phyloP scores from a whole-genome alignment of 1,140 invertebrate genomes.

The Drosophila parabipectinata region DNA sequence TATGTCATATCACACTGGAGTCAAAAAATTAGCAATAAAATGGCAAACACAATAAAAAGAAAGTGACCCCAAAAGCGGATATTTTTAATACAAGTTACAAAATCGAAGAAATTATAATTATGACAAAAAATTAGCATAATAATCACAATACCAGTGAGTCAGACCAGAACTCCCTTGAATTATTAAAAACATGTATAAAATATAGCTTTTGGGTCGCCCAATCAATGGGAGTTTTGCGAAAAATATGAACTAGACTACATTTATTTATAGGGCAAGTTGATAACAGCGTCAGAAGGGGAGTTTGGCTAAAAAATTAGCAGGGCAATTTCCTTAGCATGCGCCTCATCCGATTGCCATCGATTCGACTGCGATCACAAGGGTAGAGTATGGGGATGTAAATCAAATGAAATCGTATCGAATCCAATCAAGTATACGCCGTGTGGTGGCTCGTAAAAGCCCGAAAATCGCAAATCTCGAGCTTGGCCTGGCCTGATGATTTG shows the following conservation, averaged over 20 bases:
- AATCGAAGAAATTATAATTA: slow-evolving; percentile 11
- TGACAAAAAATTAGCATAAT: slow-evolving; percentile 24
- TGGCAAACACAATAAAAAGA: slow-evolving; percentile 19
- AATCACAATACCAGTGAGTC: slow-evolving; percentile 22
- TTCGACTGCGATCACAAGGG: slow-evolving; percentile 32
- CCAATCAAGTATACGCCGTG: slow-evolving; percentile 60
- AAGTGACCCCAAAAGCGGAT: slow-evolving; percentile 36
- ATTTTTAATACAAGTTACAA: slow-evolving; percentile 26
- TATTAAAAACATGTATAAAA: neutral
- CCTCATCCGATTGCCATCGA: slow-evolving; percentile 1
- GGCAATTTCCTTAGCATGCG: slow-evolving; percentile 40
- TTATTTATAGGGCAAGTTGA: slow-evolving; percentile 35
- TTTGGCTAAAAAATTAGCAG: slow-evolving; percentile 51
- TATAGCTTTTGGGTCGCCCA: neutral
- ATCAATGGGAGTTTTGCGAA: slow-evolving; percentile 2
- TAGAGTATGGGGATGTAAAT: slow-evolving; percentile 72
- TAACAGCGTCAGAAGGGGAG: slow-evolving; percentile 5
- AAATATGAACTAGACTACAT: slow-evolving; percentile 6
- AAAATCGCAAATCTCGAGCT: slow-evolving; percentile 37
- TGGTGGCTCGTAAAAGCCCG: slow-evolving; percentile 47
- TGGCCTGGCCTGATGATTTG: slow-evolving; percentile 10
- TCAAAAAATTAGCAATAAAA: slow-evolving; percentile 3
- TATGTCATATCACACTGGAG: neutral
- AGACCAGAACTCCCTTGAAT: slow-evolving; percentile 22
- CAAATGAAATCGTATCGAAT: slow-evolving; percentile 78